Base-by-base conservation (phyloP, 1,140 invertebrate genomes). In the Drosophila tsacasi region DNA sequence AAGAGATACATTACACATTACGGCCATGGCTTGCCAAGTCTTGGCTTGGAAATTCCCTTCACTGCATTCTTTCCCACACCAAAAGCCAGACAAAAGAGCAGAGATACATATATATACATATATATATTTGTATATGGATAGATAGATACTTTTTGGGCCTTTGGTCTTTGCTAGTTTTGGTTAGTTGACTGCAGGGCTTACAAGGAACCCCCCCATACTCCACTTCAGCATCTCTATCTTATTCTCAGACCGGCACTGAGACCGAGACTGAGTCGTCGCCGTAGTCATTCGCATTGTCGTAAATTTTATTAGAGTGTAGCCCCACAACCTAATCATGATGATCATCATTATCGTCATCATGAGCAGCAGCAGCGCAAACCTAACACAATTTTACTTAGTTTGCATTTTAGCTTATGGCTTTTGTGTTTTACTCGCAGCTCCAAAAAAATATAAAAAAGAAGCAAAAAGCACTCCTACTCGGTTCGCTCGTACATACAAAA, bases 1-100 rank as follows among this genome's bases (percentile, higher is more conserved):
- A 86, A 80, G 83, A 87, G 83, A 87, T 87, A 87, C 83, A 87
- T 87, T 87, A 87, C 84, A 87, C 72, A 87, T 83, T 87, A 82
- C 80, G 79, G 76, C 71, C 73, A 64, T 83, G 72, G 80, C 80
- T 80, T 86, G 83, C 83, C 83, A 86, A 86, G 83, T 87, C 83
- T 86, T 79, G 67, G 65, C 77, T 79, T 87, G 83, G 83, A 87
- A 87, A 87, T 87, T 87, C 83, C 83, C 83, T 87, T 87, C 84
- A 87, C 79, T 86, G 83, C 83, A 87, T 87, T 87, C 84, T 87
- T 87, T 87, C 80, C 83, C 83, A 87, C 83, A 87, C 80, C 79
- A 71, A 74, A 42, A 62, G 69, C 55, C 58, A 77, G 64, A 77
- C 66, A 81, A 73, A 50, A 73, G 52, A 62, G 54, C 65, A 46